These are phyloP conservation scores for Archips crataeganus DNA, from an alignment of 2,888 invertebrate genomes.

Conservation along the genomic window DNA sequence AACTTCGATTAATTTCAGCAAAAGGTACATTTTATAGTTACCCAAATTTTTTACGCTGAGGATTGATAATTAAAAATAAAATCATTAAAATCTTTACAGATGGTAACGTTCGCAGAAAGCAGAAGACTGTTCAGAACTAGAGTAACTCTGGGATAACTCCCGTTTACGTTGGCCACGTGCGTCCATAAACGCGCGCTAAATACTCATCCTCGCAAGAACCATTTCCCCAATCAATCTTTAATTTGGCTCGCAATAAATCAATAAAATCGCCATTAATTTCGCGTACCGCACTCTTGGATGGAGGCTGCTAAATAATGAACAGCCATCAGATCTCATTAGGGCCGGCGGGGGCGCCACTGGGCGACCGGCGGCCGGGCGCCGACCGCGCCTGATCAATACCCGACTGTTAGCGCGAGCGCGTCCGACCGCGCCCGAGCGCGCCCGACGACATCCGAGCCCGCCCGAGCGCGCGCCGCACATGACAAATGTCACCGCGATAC, in stretches of 20 bases:
- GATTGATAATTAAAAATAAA: no score
- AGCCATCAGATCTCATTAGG: slow-evolving; percentile 80
- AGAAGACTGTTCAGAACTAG: not conserved
- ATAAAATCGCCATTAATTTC: slow-evolving; percentile 82
- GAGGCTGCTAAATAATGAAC: slow-evolving; percentile 83
- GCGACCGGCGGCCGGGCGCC: slow-evolving; percentile 80
- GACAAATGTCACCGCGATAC: slow-evolving; percentile 81
- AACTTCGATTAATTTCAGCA: no score
- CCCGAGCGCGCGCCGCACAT: slow-evolving; percentile 63
- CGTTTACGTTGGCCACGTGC: slow-evolving; percentile 23
- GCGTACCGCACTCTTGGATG: slow-evolving; percentile 71
- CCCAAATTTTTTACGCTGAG: no score
- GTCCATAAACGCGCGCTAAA: slow-evolving; percentile 12
- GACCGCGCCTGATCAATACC: slow-evolving; percentile 71
- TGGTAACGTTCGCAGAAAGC: not conserved
- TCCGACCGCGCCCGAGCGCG: slow-evolving; percentile 58
- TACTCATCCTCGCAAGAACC: slow-evolving; percentile 48
- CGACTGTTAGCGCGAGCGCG: slow-evolving; percentile 53
- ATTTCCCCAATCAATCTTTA: slow-evolving; percentile 73
- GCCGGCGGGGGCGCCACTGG: slow-evolving; percentile 76
- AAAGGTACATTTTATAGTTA: no score
- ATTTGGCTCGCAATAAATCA: slow-evolving; percentile 80
- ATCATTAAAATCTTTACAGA: not conserved
- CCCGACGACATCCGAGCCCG: slow-evolving; percentile 51
- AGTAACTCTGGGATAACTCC: not conserved